Conservation (phyloP, 2,113 vertebrate species). For the Pitta sordida region DNA sequence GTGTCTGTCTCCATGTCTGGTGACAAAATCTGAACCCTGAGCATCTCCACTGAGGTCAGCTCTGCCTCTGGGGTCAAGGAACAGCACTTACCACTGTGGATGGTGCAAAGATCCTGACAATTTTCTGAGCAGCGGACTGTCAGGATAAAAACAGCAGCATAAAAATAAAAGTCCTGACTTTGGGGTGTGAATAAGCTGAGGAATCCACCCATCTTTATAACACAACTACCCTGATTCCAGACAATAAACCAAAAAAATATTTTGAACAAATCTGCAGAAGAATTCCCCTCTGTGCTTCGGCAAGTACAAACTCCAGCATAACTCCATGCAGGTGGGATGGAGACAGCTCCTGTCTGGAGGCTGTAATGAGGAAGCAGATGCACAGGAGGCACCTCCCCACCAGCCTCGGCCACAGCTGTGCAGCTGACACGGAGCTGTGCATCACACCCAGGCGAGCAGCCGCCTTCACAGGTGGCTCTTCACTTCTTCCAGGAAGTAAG, state of each 20-base stretch:
- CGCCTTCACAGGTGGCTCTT: background rate
- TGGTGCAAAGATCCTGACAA: background rate
- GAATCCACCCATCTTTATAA: background rate
- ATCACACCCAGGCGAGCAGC: background rate
- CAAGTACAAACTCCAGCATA: background rate
- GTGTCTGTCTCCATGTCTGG: background rate
- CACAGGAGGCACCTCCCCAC: background rate
- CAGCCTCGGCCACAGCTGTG: background rate
- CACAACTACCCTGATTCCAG: background rate
- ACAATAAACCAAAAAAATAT: background rate
- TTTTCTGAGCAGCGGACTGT: too few species aligned
- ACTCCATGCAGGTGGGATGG: background rate
- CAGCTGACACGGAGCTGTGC: fast-evolving
- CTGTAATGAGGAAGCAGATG: background rate
- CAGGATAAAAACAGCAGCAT: background rate
- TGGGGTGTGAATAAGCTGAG: background rate
- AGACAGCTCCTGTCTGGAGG: background rate
- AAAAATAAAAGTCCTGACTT: background rate
- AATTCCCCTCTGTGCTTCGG: background rate
- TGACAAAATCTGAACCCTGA: background rate
- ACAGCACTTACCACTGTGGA: background rate
- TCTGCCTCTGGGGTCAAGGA: background rate
- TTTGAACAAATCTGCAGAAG: background rate
- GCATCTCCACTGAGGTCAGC: background rate
- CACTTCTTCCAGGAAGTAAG: background rate